These are phyloP conservation scores for Brienomyrus brachyistius DNA, from an alignment of 2,113 vertebrate genomes.

Conservation along the genomic window DNA sequence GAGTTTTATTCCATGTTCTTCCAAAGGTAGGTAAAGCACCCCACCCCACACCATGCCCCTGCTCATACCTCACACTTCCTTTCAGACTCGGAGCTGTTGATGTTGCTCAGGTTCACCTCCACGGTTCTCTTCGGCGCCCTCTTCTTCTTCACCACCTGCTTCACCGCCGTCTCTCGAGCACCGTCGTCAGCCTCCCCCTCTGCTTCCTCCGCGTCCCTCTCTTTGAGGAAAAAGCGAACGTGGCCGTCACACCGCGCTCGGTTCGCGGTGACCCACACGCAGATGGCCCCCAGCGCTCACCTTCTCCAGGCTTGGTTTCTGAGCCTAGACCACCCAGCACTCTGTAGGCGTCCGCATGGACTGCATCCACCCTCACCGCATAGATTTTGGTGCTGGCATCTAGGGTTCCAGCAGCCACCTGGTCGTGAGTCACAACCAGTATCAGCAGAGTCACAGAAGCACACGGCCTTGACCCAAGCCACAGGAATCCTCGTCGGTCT, in stretches of 20 bases:
- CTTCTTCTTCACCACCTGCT: conserved; percentile 63
- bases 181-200: conserved; percentile 19
- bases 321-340: conserved; percentile 80
- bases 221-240: conserved; percentile 24
- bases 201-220: conserved; percentile 27
- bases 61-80: conserved; percentile 68
- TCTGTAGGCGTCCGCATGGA: conserved; percentile 81
- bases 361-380: conserved; percentile 77
- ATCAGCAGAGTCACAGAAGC: neutral
- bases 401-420: conserved; percentile 86
- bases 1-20: neutral
- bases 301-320: conserved; percentile 55
- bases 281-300: conserved; percentile 10
- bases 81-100: conserved; percentile 66
- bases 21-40: neutral
- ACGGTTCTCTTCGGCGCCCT: conserved; percentile 71
- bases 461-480: neutral
- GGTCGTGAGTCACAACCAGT: neutral
- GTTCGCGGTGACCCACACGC: neutral
- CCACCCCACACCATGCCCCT: neutral
- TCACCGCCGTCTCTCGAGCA: conserved; percentile 40
- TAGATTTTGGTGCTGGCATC: conserved; percentile 97
- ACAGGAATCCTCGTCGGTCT: neutral
- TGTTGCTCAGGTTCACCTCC: conserved; percentile 78
- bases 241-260: neutral